Evolutionary conservation across 2,113 vertebrate genomes (phyloP).

Genomic region (Callipepla squamata): DNA sequence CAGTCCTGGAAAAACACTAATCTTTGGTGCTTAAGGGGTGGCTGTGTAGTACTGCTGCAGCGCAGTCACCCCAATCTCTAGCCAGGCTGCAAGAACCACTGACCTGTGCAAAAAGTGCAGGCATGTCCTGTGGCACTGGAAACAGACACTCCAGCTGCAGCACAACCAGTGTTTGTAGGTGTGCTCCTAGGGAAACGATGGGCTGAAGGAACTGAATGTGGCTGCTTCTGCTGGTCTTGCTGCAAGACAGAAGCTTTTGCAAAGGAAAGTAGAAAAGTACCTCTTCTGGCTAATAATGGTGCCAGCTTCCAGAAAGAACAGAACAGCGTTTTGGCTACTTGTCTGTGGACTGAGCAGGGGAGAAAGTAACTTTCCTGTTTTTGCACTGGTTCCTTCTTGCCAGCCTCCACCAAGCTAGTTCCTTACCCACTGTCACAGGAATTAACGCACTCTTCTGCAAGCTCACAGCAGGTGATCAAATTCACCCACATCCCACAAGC

Average conservation of each 20-base stretch:
- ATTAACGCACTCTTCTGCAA: not conserved
- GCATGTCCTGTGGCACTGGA: not conserved
- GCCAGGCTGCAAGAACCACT: not conserved
- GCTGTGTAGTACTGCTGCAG: not conserved
- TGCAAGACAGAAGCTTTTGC: not conserved
- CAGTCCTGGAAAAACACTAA: not conserved
- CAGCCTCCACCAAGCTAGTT: not conserved
- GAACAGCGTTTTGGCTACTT: not conserved
- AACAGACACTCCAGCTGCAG: not conserved
- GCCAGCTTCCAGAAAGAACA: not conserved
- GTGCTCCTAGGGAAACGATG: not conserved
- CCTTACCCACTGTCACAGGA: not conserved
- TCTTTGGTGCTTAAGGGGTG: not conserved
- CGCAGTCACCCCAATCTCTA: accelerated
- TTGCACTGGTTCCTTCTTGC: not conserved
- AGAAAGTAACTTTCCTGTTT: not conserved
- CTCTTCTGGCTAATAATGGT: not conserved
- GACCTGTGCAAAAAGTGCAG: not conserved
- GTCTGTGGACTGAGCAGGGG: not conserved
- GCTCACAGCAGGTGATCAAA: not conserved
- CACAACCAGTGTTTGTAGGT: not conserved
- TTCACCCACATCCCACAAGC: not conserved
- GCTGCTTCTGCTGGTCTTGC: not conserved
- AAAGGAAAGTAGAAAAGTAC: not conserved
- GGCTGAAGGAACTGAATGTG: not conserved